phyloP scores from a whole-genome alignment of 2,113 vertebrate genomes.

The Strigops habroptila region DNA sequence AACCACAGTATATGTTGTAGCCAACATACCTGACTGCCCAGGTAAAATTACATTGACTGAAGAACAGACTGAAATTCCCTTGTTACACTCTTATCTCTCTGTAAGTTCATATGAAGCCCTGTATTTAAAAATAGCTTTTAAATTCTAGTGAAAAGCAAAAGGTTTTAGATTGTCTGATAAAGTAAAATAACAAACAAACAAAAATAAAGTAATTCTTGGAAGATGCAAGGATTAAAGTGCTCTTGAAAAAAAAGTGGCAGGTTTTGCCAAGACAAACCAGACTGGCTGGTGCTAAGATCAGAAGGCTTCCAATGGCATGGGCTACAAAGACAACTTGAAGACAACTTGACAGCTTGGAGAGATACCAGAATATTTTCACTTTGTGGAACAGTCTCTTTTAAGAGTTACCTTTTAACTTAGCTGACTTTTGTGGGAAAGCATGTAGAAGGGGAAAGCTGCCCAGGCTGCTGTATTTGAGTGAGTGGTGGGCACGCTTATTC shows the following conservation, averaged over 20 bases:
- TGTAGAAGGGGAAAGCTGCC: background rate
- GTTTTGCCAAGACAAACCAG: background rate
- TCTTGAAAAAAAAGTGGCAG: background rate
- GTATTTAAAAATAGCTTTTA: slow-evolving; percentile 9
- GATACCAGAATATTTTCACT: background rate
- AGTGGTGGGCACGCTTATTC: background rate
- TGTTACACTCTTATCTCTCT: background rate
- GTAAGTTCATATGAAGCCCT: background rate
- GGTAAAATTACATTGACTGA: background rate
- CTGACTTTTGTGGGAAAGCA: background rate
- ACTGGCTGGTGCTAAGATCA: background rate
- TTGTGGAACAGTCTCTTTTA: background rate
- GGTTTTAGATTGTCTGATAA: background rate
- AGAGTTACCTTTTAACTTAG: background rate
- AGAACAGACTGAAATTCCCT: background rate
- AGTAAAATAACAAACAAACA: background rate
- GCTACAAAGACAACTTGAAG: background rate
- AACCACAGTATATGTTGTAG: background rate
- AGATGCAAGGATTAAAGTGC: background rate
- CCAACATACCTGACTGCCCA: background rate
- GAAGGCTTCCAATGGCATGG: background rate
- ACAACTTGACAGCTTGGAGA: background rate
- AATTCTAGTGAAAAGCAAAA: background rate
- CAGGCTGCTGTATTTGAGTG: accelerated
- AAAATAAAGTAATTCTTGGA: background rate